Evolutionary conservation across 2,888 invertebrate species (phyloP).

Genomic region (Macrophya alboannulata): DNA sequence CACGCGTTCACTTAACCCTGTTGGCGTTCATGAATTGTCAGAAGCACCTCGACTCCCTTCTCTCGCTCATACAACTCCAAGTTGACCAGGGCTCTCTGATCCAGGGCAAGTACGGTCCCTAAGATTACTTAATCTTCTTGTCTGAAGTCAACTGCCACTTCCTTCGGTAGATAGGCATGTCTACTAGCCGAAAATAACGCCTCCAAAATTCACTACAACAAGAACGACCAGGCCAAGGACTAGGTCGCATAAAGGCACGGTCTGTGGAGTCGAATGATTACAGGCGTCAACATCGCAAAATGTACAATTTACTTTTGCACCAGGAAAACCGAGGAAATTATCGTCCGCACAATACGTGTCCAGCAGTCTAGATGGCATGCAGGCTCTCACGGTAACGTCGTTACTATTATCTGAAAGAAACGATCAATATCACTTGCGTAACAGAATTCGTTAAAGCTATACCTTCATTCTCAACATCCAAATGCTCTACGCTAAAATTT

Average conservation of each 20-base stretch:
- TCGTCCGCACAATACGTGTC: slow-evolving; percentile 66
- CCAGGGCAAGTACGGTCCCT: slow-evolving; percentile 39
- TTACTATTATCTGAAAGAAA: slow-evolving; percentile 68
- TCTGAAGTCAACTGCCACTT: slow-evolving; percentile 71
- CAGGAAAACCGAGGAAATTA: slow-evolving; percentile 66
- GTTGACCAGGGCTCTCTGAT: slow-evolving; percentile 29
- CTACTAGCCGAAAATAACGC: slow-evolving; percentile 43
- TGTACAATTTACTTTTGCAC: slow-evolving; percentile 68
- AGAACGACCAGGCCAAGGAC: slow-evolving; percentile 54
- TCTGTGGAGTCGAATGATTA: slow-evolving; percentile 63
- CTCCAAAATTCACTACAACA: slow-evolving; percentile 9
- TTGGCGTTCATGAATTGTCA: slow-evolving; percentile 75
- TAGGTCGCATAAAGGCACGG: slow-evolving; percentile 36
- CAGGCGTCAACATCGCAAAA: slow-evolving; percentile 71
- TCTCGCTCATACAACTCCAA: slow-evolving; percentile 31
- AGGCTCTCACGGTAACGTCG: slow-evolving; percentile 71
- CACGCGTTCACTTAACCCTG: slow-evolving; percentile 75
- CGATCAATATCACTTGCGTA: slow-evolving; percentile 17
- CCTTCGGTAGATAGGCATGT: slow-evolving; percentile 63
- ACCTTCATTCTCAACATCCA: not conserved
- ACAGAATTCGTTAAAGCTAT: slow-evolving; percentile 10
- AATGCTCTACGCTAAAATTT: not conserved
- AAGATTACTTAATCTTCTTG: slow-evolving; percentile 54
- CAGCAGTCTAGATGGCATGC: slow-evolving; percentile 67
- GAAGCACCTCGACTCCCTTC: slow-evolving; percentile 53